Base-by-base conservation (phyloP, 2,888 invertebrate genomes). In the Geophilus truncorum region DNA sequence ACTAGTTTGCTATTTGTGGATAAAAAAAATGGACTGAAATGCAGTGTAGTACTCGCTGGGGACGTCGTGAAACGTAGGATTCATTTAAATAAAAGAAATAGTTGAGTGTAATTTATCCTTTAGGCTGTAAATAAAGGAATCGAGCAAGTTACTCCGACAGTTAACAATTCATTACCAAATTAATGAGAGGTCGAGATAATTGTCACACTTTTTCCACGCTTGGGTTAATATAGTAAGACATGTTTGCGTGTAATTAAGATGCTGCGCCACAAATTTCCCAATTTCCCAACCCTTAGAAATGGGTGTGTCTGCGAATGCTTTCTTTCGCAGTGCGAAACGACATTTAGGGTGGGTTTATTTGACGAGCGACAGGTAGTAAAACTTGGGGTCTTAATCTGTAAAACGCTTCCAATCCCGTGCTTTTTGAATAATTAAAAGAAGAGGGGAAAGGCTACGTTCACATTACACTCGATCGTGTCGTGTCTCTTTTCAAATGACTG, bases 351-450 rank as follows among this genome's bases (percentile, higher is more conserved):
- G 40, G 40, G 40, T 62, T 62, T n/a, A 23, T 62, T 62, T 62
- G 57, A 62, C 18, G 57, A 62, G 57, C 57, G 57, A 62, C 57
- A 62, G 21, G 57, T 21, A 62, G 21, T 62, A 62, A 62, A 62
- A 62, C 57, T 62, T 62, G 57, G 23, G n/a, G n/a, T 62, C 57
- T 62, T 62, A 62, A 62, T 62, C 57, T 62, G 57, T 62, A 62
- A 62, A 62, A 62, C 57, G 57, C 18, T 21, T 18, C 18, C 57
- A 23, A 62, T 62, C 57, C 21, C 21, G 57, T 21, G 57, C 23
- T 21, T 23, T 62, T 62, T 62, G 57, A 62, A 62, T 62, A 62
- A 62, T 62, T 62, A 62, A 62, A 62, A 62, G n/a, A 62, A n/a
- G n/a, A n/a, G n/a, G 57, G 57, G 21, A 62, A 62, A n/a, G 57